Evolutionary conservation across 2,888 invertebrate genomes (phyloP), one percentile per base, ranked within the genome.

Genomic region (Hypercompe scribonia): DNA sequence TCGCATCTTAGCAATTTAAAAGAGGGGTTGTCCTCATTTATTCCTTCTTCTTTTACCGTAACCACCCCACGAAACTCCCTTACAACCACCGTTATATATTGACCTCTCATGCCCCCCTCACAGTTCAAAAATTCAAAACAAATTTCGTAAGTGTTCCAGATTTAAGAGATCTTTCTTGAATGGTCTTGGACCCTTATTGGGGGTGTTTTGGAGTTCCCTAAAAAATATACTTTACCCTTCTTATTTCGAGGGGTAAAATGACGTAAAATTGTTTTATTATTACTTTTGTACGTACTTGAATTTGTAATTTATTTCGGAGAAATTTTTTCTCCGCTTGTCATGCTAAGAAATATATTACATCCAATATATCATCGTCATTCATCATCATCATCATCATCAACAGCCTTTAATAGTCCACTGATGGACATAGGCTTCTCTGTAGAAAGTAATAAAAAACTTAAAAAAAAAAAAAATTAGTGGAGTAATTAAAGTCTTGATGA

Each of bases 1-100:
- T 77, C 90, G 85, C 89, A 85, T 91, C 92, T 92, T 91, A 87
- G 89, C 90, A 92, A 94, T 93, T 93, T 92, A 90, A 93, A 93
- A 93, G 86, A 88, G 90, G 91, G 92, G 91, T 87, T 86, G 78
- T 80, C 83, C 87, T 90, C 90, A 90, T 92, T 93, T 91, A 91
- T 93, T 92, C 89, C 91, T 91, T 92, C 90, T 92, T 93, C 92
- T 93, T 91, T 91, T 88, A 74, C 84, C 79, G 78, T 78, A 84
- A 82, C 86, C 84, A 80, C 86, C 84, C 84, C 65, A 36, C 68
- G 63, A 65, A 80, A 79, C 87, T 81, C 89, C 85, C 83, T 73
- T 71, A 72, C 66, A 77, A 74, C 77, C 73, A 82, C 92, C 86
- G 87, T 36, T 72, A 18, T 81, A 86, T 73, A 64, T 81, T 84